These are phyloP conservation scores for Tetheella fluctuosa DNA, from an alignment of 2,888 invertebrate species.

Conservation along the genomic window DNA sequence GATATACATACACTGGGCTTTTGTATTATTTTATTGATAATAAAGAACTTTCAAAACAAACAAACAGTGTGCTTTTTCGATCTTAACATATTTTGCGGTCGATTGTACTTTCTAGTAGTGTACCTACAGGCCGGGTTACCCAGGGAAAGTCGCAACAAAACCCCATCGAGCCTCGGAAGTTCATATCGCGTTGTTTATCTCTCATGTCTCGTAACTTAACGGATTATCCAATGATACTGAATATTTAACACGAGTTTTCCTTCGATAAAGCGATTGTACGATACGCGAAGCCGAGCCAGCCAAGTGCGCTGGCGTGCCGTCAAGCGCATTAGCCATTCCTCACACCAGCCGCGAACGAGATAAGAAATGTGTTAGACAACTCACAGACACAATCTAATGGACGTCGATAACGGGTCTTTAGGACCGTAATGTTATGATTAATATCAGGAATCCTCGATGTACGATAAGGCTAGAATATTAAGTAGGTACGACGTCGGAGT, in stretches of 20 bases:
- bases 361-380: conserved; percentile 9
- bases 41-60: no score
- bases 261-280: conserved; percentile 9
- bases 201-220: conserved; percentile 8
- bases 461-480: conserved; percentile 4
- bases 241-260: conserved; percentile 11
- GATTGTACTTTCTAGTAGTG: conserved; percentile 1
- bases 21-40: no score
- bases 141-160: conserved; percentile 4
- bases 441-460: conserved; percentile 1
- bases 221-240: conserved; percentile 8
- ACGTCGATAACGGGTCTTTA: conserved; percentile 12
- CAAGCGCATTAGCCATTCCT: conserved; percentile 13
- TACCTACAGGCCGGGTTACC: background rate
- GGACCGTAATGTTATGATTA: conserved; percentile 11
- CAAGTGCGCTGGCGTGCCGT: background rate
- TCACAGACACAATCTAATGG: conserved; percentile 10
- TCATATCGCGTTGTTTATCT: conserved; percentile 11
- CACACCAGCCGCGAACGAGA: conserved; percentile 12
- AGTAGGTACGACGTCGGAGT: conserved; percentile 2
- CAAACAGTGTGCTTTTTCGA: background rate
- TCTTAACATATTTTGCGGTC: background rate
- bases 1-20: no score
- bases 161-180: conserved; percentile 11
- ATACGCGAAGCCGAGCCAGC: background rate